Conservation (phyloP, 2,888 invertebrate species). For the Drosophila atroscutellata region DNA sequence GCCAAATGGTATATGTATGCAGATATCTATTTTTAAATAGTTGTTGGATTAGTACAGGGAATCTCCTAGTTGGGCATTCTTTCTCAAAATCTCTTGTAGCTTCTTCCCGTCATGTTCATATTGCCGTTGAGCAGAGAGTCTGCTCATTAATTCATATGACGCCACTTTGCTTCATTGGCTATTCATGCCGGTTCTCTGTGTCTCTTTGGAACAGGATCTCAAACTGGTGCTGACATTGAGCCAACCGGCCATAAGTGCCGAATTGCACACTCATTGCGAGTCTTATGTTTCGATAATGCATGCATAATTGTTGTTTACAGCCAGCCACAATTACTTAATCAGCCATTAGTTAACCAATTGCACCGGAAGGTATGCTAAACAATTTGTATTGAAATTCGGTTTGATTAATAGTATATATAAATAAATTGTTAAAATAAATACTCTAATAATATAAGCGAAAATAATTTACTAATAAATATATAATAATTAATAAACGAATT, state of each 20-base stretch:
- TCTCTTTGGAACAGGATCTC: conserved; percentile 11
- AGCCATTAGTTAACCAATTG: conserved; percentile 14
- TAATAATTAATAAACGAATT: not conserved
- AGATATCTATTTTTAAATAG: not conserved
- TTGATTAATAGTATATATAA: not conserved
- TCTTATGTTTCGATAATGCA: conserved; percentile 56
- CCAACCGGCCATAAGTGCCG: conserved; percentile 58
- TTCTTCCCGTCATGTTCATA: conserved; percentile 13
- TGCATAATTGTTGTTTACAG: conserved; percentile 71
- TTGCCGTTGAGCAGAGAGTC: conserved; percentile 37
- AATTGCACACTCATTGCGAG: conserved; percentile 56
- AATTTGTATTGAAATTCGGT: not conserved
- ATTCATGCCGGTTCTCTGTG: conserved; percentile 51
- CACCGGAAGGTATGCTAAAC: conserved; percentile 11
- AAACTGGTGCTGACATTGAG: conserved; percentile 5
- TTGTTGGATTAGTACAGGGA: not conserved
- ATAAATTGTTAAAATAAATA: not conserved
- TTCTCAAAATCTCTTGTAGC: not conserved
- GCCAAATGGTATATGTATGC: not conserved
- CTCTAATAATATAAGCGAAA: not conserved
- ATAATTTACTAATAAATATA: not conserved
- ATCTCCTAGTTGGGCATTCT: not conserved
- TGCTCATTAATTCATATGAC: conserved; percentile 76
- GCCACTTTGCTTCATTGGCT: conserved; percentile 69
- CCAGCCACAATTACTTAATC: conserved; percentile 32